Evolutionary conservation across 1,140 invertebrate species (phyloP).

Genomic region (Gonatopus flavifemur): DNA sequence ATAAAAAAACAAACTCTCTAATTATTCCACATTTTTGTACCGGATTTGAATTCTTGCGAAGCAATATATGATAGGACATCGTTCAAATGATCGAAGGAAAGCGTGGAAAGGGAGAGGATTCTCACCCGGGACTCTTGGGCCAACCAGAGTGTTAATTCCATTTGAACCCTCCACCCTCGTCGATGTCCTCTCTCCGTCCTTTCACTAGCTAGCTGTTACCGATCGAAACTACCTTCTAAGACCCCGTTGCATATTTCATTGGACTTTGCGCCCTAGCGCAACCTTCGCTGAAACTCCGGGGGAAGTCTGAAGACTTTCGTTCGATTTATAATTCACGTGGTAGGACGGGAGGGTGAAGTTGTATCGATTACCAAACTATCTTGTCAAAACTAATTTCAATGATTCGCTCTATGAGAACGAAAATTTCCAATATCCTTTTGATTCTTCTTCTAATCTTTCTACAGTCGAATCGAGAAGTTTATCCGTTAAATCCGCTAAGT

Average conservation of each 20-base stretch:
- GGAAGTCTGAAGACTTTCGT: constrained; percentile 41
- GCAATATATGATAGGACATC: constrained; percentile 18
- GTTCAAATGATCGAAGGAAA: constrained; percentile 28
- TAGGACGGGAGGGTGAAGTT: no score
- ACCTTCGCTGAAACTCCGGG: constrained; percentile 22
- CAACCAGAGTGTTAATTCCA: constrained; percentile 49
- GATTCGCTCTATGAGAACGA: no score
- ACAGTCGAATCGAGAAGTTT: no score
- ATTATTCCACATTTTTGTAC: no score
- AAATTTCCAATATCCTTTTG: no score
- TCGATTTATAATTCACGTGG: constrained; percentile 49
- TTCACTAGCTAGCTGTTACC: no score
- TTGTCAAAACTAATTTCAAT: no score
- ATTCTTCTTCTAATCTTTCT: no score
- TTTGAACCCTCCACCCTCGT: constrained; percentile 48
- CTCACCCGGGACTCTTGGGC: constrained; percentile 8
- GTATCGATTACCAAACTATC: no score
- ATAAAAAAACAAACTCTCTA: no score
- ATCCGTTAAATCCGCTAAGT: no score
- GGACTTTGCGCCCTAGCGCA: no score
- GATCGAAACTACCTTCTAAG: constrained; percentile 51
- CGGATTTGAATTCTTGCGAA: constrained; percentile 5
- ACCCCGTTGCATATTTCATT: constrained; percentile 55
- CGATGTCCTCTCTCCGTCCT: constrained; percentile 2
- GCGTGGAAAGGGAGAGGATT: constrained; percentile 23